These are phyloP conservation scores for Aspidoscelis tigris DNA, from an alignment of 2,113 vertebrate genomes.

Conservation along the genomic window DNA sequence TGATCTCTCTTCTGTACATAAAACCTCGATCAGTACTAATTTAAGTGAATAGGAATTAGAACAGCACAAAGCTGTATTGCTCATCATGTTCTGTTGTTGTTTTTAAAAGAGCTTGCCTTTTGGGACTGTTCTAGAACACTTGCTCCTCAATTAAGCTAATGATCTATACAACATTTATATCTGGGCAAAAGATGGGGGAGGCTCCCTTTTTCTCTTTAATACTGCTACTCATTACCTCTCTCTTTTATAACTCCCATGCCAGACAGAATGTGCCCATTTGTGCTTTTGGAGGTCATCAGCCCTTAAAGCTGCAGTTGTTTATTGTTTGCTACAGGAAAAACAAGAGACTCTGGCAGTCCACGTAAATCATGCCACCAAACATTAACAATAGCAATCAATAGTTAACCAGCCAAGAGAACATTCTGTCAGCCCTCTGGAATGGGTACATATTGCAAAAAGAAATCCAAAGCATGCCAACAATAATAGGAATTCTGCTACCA, in stretches of 20 bases:
- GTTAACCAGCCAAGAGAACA: slow-evolving; percentile 29
- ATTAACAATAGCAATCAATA: slow-evolving; percentile 38
- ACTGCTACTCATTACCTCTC: background rate
- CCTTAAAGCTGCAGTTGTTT: slow-evolving; percentile 17
- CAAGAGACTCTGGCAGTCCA: slow-evolving; percentile 7
- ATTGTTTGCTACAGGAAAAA: slow-evolving; percentile 14
- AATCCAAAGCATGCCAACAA: background rate
- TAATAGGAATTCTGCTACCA: slow-evolving; percentile 4
- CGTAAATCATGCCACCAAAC: slow-evolving; percentile 35
- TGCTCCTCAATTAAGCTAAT: background rate
- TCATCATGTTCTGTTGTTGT: background rate
- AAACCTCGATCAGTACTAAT: background rate
- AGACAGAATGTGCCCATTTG: slow-evolving; percentile 4
- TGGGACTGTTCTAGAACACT: background rate
- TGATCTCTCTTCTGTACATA: background rate
- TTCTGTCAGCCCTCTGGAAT: slow-evolving; percentile 32
- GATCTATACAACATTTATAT: background rate
- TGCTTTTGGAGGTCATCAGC: slow-evolving; percentile 18
- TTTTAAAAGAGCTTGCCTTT: background rate
- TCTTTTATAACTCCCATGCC: background rate
- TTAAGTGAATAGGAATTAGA: background rate
- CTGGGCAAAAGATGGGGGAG: background rate
- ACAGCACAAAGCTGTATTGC: background rate
- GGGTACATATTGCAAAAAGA: background rate
- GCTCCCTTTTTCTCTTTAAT: background rate